Evolutionary conservation across 2,113 vertebrate genomes (phyloP).

Genomic region (Talpa occidentalis): DNA sequence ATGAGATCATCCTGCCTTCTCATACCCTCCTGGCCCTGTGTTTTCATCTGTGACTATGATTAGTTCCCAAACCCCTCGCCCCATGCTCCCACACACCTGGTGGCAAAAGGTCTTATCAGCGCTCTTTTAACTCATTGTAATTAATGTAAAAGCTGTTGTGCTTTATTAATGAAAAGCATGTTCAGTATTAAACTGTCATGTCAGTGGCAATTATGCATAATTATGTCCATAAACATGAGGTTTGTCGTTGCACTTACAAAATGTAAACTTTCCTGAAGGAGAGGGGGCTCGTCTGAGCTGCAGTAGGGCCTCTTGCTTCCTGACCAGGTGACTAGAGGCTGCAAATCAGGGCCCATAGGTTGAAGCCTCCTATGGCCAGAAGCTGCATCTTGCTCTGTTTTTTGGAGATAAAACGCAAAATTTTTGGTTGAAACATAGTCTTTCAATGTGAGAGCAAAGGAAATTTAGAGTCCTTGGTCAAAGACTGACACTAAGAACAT

Average conservation of each 20-base stretch:
- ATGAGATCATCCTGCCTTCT: background rate
- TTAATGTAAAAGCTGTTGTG: background rate
- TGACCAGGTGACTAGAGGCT: background rate
- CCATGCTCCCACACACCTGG: background rate
- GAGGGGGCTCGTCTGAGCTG: background rate
- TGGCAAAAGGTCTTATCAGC: background rate
- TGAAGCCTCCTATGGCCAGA: background rate
- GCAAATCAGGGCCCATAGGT: background rate
- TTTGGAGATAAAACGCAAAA: background rate
- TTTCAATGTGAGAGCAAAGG: background rate
- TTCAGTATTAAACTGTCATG: background rate
- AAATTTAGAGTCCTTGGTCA: background rate
- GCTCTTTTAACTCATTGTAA: conserved; percentile 27
- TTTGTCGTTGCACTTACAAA: background rate
- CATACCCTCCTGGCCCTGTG: background rate
- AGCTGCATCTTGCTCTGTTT: background rate
- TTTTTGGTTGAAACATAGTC: background rate
- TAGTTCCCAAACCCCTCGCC: background rate
- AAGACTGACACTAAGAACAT: background rate
- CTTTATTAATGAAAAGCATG: background rate
- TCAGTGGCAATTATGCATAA: background rate
- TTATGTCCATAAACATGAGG: background rate
- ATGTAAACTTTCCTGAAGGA: background rate
- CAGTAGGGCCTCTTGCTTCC: background rate
- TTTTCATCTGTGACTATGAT: background rate